Base-by-base conservation (phyloP, 2,797 vertebrate species). In the Acanthiza pusilla region DNA sequence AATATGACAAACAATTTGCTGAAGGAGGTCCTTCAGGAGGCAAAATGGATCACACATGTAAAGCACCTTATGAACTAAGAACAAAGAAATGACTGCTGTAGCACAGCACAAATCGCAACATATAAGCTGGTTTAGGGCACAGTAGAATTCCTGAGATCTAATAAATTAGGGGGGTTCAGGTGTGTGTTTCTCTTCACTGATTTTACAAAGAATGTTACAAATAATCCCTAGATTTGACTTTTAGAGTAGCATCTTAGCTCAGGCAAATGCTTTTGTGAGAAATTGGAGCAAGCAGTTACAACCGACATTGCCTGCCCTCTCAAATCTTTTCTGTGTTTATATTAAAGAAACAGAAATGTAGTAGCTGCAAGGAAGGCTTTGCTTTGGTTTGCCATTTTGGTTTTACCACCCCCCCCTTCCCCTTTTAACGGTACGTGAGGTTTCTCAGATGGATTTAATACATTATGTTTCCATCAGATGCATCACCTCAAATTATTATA, bases 391-490 rank as follows among this genome's bases (percentile, higher is more conserved):
- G 10, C 4, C 5, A n/a, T 58, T 61, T 27, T 8, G 21, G 2
- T 29, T 11, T 53, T 45, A n/a, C 3, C 1, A 48, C 22, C 47
- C 47, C 18, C 14, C 22, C 7, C 47, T 26, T 8, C n/a, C 30
- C 2, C 10, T 7, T 9, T 34, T 11, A 32, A 34, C 14, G 27
- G 42, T 67, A 23, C 0, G 1, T 4, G 9, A 23, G 26, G 1
- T 57, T 74, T 54, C 18, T 82, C 36, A 29, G 36, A 50, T 30
- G 14, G 12, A 42, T 58, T 80, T 38, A 62, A 50, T 16, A 8
- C 0, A 1, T 38, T 71, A 45, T 62, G 8, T 72, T 93, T 90
- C 55, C 17, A 27, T 21, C 0, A 0, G 3, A 38, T 3, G 2
- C 25, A 45, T 34, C 4, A 1, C 10, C 32, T 67, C 71, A 29